Evolutionary conservation across 2,113 vertebrate species (phyloP).

Genomic region (Chloroceryle aenea): DNA sequence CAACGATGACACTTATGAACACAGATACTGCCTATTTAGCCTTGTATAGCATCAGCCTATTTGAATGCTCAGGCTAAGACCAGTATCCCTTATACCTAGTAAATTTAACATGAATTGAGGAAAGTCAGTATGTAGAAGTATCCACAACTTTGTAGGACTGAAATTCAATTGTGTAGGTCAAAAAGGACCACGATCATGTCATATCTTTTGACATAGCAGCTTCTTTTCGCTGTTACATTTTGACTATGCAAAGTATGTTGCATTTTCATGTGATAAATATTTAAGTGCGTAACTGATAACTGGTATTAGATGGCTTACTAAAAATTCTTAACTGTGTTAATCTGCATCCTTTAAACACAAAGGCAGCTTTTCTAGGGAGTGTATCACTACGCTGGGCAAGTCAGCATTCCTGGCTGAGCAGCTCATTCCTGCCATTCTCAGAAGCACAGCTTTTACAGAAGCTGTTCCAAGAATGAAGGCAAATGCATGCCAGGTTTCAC

Average conservation of each 20-base stretch:
- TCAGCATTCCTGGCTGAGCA: neutral
- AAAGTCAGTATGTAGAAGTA: neutral
- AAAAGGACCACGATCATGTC: neutral
- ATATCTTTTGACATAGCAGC: neutral
- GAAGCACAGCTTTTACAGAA: neutral
- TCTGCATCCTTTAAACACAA: neutral
- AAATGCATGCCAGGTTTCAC: neutral
- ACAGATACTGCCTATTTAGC: neutral
- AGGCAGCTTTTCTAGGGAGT: neutral
- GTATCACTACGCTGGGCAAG: neutral
- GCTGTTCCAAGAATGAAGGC: neutral
- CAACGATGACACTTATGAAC: neutral
- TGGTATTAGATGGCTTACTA: neutral
- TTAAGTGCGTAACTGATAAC: neutral
- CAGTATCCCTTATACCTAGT: neutral
- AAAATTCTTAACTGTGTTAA: neutral
- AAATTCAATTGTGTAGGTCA: neutral
- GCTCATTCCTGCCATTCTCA: neutral
- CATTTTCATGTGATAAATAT: neutral
- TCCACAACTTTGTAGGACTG: neutral
- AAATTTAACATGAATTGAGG: neutral
- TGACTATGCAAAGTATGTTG: neutral
- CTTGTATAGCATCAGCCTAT: neutral
- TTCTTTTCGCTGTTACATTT: neutral
- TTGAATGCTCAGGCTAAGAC: fast-evolving